Percentiles rank a stretch among this genome's conserved stretches.
Evolutionary conservation across 2,888 invertebrate genomes (phyloP).

Genomic region (Lepas anatifera): DNA sequence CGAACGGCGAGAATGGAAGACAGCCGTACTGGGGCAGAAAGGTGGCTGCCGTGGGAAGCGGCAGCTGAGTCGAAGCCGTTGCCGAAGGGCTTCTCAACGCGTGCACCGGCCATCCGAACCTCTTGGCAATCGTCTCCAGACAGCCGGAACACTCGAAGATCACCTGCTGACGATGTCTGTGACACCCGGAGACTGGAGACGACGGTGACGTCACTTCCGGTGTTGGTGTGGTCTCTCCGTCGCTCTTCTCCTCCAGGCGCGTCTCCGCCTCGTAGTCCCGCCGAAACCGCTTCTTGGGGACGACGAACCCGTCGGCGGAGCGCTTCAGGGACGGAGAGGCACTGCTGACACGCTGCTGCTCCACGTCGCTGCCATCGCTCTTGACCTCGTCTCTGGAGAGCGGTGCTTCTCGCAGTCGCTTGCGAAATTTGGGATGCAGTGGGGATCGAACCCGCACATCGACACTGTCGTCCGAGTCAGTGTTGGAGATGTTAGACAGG

Average conservation of each 20-base stretch:
- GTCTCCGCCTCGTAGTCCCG: not conserved
- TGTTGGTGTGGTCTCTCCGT: not conserved
- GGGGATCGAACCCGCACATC: not conserved
- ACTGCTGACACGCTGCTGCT: no score
- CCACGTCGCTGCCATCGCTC: not conserved
- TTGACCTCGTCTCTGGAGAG: not conserved
- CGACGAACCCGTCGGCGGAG: not conserved
- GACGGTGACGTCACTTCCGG: no score
- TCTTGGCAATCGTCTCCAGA: not conserved
- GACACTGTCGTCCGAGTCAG: conserved; percentile 2
- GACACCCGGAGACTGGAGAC: not conserved
- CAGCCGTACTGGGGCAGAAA: not conserved
- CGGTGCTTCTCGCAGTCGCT: not conserved
- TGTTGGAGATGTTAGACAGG: not conserved
- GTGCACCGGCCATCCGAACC: conserved; percentile 10
- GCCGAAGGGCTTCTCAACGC: not conserved
- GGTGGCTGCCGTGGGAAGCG: not conserved
- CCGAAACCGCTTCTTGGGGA: conserved; percentile 4
- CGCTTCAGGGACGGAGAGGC: not conserved
- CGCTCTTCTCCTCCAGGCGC: no score
- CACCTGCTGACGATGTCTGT: not conserved
- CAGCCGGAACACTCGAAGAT: not conserved
- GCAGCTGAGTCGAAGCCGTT: not conserved
- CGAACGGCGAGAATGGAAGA: not conserved
- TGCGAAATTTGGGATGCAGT: not conserved